These are phyloP conservation scores for Hypanus sabinus DNA, from an alignment of 2,113 vertebrate species.

Conservation along the genomic window DNA sequence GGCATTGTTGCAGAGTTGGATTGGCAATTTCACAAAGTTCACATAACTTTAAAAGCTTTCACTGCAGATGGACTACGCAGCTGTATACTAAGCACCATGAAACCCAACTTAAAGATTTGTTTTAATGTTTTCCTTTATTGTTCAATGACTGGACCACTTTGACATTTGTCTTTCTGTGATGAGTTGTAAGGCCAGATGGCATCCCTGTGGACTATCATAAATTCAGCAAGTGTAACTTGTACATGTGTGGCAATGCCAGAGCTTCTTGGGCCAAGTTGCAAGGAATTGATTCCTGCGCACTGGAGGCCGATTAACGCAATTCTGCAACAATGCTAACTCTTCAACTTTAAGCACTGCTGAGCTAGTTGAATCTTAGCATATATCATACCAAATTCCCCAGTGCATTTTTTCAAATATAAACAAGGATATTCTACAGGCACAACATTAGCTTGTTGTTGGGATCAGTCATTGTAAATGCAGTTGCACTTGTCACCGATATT, in stretches of 20 bases:
- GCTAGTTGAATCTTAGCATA: background rate
- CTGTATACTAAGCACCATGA: background rate
- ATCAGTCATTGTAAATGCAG: background rate
- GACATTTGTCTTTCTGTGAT: background rate
- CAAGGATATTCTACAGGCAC: slow-evolving; percentile 8
- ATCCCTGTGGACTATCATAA: background rate
- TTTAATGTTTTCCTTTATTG: background rate
- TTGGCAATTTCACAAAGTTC: background rate
- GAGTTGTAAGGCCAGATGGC: slow-evolving; percentile 4
- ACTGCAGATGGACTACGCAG: background rate
- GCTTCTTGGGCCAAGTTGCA: background rate
- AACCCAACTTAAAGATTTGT: background rate
- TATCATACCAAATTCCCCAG: background rate
- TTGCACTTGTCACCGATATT: background rate
- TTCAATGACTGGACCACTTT: background rate
- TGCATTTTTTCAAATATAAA: background rate
- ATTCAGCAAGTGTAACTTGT: background rate
- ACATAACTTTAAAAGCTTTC: background rate
- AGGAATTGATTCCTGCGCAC: background rate
- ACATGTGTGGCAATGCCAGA: slow-evolving; percentile 14
- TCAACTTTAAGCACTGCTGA: slow-evolving; percentile 13
- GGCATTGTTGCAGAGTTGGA: background rate
- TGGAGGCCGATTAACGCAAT: background rate
- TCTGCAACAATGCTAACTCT: slow-evolving; percentile 10
- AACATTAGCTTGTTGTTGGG: background rate